phyloP scores from a whole-genome alignment of 2,113 vertebrate species.

The Neogale vison region DNA sequence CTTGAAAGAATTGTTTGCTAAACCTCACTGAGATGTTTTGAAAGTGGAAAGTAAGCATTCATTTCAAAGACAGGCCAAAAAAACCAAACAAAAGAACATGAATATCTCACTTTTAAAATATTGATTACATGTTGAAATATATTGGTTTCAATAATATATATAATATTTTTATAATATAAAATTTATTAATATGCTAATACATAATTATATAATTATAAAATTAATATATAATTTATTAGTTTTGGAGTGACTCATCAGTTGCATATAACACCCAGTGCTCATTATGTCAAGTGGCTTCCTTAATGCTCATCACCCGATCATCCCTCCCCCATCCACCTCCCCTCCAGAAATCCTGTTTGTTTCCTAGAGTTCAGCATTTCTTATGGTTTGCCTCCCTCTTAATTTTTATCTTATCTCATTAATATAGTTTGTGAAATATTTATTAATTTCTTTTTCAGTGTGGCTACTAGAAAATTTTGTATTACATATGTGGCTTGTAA shows the following conservation, averaged over 20 bases:
- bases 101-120: neutral
- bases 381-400: neutral
- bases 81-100: neutral
- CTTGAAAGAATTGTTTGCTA: neutral
- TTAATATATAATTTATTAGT: neutral
- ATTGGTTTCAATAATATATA: neutral
- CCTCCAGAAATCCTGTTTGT: neutral
- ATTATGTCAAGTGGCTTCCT: neutral
- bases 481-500: neutral
- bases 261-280: neutral
- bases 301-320: neutral
- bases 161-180: neutral
- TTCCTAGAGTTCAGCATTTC: neutral
- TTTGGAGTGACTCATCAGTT: neutral
- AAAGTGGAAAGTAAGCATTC: neutral
- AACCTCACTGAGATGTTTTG: neutral
- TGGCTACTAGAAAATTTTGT: neutral
- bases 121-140: neutral
- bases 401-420: neutral
- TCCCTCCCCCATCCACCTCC: neutral
- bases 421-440: neutral
- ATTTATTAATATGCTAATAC: neutral
- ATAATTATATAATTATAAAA: too few species aligned
- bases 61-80: neutral
- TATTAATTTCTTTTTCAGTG: neutral